Base-by-base conservation (phyloP, 1,140 invertebrate species). In the Aphaenogaster floridana region DNA sequence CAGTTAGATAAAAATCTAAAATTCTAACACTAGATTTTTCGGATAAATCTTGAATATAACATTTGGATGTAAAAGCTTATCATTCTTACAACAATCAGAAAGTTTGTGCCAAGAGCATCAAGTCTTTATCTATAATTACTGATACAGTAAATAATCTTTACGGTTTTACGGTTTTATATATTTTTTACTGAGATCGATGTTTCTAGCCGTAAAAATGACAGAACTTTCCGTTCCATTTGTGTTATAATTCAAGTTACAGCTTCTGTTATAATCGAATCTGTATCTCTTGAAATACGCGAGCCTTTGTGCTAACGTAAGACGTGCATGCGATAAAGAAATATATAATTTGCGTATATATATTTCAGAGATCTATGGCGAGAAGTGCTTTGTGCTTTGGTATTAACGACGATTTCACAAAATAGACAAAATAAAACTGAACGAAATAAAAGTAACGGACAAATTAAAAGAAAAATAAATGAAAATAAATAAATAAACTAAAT, bases 371-470 rank as follows among this genome's bases (percentile, higher is more conserved):
- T 21, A 66, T 21, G 17, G 15, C 11, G 48, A 5, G 7, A 8
- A 39, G 9, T 7, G n/a, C 21, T 81, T 77, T 34, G 13, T 34
- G 50, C 57, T 50, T 42, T 57, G 42, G 13, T 50, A 50, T 39
- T 59, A 45, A 36, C 7, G 80, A 84, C 1, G 34, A 84, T 76
- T 74, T 84, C 54, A 84, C 54, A 45, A 68, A 45, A n/a, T 45
- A 59, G 13, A 15, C 8, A 36, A 54, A 36, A 83, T 15, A 72
- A 80, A 79, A 81, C 6, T 0, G 45, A 59, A 59, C 15, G 9
- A 83, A 83, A 74, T 72, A 48, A 50, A 81, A 71, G 13, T 81
- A 81, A 81, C 39, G 71, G 15, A 69, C 8, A 81, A 76, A 57
- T 54, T 61, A 52, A 78, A 80, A 52, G 21, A 52, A 36, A 66